phyloP scores from a whole-genome alignment of 2,888 invertebrate genomes.

The Tetranychus piercei region DNA sequence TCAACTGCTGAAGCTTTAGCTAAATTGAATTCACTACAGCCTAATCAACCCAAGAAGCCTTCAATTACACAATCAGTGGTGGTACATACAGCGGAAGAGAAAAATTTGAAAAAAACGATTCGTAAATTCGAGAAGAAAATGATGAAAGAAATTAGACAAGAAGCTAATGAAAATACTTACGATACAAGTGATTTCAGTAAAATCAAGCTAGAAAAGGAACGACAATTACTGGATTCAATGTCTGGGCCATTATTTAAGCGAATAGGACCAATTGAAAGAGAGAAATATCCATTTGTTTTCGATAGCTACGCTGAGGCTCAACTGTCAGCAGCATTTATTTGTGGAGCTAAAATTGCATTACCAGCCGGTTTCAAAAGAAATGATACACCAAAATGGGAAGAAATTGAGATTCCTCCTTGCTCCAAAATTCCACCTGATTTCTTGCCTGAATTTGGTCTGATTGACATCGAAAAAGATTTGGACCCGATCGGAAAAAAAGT shows the following conservation, averaged over 20 bases:
- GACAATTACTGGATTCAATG: constrained; percentile 13
- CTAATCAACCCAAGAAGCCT: constrained; percentile 11
- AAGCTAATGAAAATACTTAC: constrained; percentile 20
- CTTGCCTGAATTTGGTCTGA: constrained; percentile 7
- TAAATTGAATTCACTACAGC: not conserved
- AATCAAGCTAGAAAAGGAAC: constrained; percentile 15
- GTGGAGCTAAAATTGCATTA: constrained; percentile 53
- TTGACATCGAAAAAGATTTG: constrained; percentile 19
- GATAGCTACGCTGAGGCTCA: constrained; percentile 55
- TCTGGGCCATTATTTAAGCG: constrained; percentile 14
- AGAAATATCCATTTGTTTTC: constrained; percentile 42
- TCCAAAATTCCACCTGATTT: constrained; percentile 12
- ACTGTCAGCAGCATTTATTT: constrained; percentile 51
- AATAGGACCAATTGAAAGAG: constrained; percentile 11
- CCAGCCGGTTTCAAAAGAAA: constrained; percentile 58
- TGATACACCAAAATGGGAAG: constrained; percentile 57
- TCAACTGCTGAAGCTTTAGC: not conserved
- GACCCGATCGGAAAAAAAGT: constrained; percentile 62
- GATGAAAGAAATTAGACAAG: constrained; percentile 13
- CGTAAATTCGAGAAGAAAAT: constrained; percentile 67
- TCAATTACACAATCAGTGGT: constrained; percentile 18
- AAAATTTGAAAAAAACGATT: constrained; percentile 49
- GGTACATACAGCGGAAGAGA: constrained; percentile 62
- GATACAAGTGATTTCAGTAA: constrained; percentile 14
- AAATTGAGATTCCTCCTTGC: constrained; percentile 42